phyloP scores from a whole-genome alignment of 2,113 vertebrate species.

The Oncorhynchus mykiss region DNA sequence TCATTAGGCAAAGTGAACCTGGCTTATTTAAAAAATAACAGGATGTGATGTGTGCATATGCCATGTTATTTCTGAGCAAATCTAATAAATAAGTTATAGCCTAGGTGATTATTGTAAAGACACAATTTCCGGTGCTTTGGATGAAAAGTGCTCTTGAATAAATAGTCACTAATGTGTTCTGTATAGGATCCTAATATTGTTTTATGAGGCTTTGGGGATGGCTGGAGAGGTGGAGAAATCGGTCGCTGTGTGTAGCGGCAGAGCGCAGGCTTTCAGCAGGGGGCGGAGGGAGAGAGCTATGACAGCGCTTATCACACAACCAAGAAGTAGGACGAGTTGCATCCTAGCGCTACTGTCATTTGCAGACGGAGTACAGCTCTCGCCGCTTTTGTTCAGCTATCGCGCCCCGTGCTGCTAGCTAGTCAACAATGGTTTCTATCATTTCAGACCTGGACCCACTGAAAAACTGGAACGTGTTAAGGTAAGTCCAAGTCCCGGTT shows the following conservation, averaged over 20 bases:
- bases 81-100: background rate
- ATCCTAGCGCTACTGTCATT: constrained; percentile 75
- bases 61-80: background rate
- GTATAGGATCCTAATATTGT: background rate
- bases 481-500: constrained; percentile 78
- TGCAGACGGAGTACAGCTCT: constrained; percentile 79
- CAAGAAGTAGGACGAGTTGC: constrained; percentile 78
- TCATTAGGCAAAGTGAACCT: no score
- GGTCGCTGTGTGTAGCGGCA: no score
- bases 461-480: constrained; percentile 97
- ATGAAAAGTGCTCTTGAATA: background rate
- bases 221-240: background rate
- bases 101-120: background rate
- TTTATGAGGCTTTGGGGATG: background rate
- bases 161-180: background rate
- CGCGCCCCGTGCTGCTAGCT: constrained; percentile 51
- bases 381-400: constrained; percentile 67
- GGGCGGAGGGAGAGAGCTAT: constrained; percentile 59
- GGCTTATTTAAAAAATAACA: no score
- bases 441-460: constrained; percentile 94
- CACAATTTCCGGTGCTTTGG: background rate
- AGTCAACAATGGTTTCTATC: constrained; percentile 86
- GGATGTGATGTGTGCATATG: background rate
- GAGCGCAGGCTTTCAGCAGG: constrained; percentile 39
- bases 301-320: constrained; percentile 79